Percentiles rank a stretch among this genome's conserved stretches.
Evolutionary conservation across 2,113 vertebrate genomes (phyloP).

Genomic region (Etheostoma spectabile): DNA sequence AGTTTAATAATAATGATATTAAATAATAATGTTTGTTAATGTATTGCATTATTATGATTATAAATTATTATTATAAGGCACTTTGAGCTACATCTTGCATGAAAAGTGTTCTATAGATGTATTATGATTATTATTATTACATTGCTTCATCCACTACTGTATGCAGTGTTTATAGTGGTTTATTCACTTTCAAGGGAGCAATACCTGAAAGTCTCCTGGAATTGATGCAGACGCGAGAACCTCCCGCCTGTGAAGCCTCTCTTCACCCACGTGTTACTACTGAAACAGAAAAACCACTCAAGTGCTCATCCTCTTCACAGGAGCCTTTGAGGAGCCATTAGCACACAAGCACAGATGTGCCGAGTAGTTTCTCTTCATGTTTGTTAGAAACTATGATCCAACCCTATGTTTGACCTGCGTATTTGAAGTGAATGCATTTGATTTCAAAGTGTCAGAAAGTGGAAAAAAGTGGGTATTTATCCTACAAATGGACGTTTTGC

Average conservation of each 20-base stretch:
- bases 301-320: conserved; percentile 25
- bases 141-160: not conserved
- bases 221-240: not conserved
- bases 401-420: not conserved
- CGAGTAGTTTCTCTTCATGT: conserved; percentile 8
- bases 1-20: too few relatives aligned
- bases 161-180: not conserved
- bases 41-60: too few relatives aligned
- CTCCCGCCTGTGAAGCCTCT: not conserved
- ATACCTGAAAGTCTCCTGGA: not conserved
- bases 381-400: not conserved
- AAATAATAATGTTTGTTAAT: too few relatives aligned
- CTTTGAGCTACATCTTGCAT: too few relatives aligned
- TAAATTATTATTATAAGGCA: too few relatives aligned
- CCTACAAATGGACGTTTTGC: not conserved
- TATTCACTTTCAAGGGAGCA: conserved; percentile 13
- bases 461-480: not conserved
- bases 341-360: conserved; percentile 17
- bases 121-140: not conserved
- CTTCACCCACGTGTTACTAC: conserved; percentile 16
- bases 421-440: not conserved
- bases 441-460: not conserved
- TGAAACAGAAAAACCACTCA: conserved; percentile 11
- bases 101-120: too few relatives aligned
- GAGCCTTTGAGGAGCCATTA: conserved; percentile 13